These are phyloP conservation scores for Mobula birostris DNA, from an alignment of 2,113 vertebrate genomes.

Conservation along the genomic window DNA sequence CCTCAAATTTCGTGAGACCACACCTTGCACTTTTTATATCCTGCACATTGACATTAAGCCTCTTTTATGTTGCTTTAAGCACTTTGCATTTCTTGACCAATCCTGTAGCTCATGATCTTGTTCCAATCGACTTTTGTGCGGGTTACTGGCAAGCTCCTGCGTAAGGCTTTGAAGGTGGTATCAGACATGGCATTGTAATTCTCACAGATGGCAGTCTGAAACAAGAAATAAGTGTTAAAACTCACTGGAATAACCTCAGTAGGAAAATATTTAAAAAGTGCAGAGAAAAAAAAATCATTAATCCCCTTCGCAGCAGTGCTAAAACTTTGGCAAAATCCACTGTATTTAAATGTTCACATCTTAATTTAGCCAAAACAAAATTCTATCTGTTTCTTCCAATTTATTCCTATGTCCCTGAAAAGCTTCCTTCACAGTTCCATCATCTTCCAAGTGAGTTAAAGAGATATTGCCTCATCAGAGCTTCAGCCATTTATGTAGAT, in stretches of 20 bases:
- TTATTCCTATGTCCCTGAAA: neutral
- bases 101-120: conserved; percentile 98
- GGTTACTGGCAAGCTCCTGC: conserved; percentile 87
- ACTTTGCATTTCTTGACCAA: conserved; percentile 93
- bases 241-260: neutral
- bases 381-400: neutral
- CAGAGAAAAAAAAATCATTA: neutral
- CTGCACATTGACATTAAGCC: conserved; percentile 45
- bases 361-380: neutral
- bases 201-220: conserved; percentile 84
- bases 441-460: neutral
- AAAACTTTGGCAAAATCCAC: neutral
- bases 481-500: neutral
- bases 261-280: neutral
- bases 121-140: conserved; percentile 98
- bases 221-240: neutral
- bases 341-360: neutral
- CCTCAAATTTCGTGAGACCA: conserved; percentile 53
- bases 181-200: conserved; percentile 96
- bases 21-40: conserved; percentile 44
- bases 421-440: neutral
- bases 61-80: conserved; percentile 56
- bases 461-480: neutral
- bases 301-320: neutral
- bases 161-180: conserved; percentile 93